These are phyloP conservation scores for Sebastes ruberrimus DNA, from an alignment of 2,797 vertebrate genomes.

Conservation along the genomic window DNA sequence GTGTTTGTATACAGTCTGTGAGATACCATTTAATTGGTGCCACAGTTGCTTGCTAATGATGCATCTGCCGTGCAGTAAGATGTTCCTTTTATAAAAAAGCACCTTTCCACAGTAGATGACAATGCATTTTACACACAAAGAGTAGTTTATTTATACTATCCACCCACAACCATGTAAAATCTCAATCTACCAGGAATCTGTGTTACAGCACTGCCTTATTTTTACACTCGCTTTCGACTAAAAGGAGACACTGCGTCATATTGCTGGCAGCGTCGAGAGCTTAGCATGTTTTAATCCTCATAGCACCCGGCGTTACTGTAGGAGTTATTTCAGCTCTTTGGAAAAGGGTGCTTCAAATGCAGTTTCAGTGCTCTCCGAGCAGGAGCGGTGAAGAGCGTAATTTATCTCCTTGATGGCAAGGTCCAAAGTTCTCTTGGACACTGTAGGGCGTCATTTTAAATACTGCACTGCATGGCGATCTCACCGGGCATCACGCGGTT, in stretches of 20 bases:
- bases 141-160: conserved; percentile 14
- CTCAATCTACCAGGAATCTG: background rate
- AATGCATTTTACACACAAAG: conserved; percentile 7
- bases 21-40: conserved; percentile 5
- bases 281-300: conserved; percentile 23
- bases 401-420: conserved; percentile 36
- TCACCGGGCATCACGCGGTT: background rate
- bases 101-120: background rate
- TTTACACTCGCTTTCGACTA: conserved; percentile 10
- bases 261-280: background rate
- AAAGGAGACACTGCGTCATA: background rate
- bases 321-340: conserved; percentile 11
- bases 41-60: conserved; percentile 21
- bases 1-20: background rate
- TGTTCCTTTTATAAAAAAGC: background rate
- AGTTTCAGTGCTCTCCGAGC: conserved; percentile 12
- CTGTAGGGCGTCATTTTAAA: background rate
- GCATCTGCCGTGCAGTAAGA: background rate
- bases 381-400: conserved; percentile 2
- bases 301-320: background rate
- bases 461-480: background rate
- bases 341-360: conserved; percentile 33
- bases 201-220: conserved; percentile 1
- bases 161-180: background rate
- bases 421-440: conserved; percentile 28